phyloP scores from a whole-genome alignment of 2,888 invertebrate species.

The Baronia brevicornis region DNA sequence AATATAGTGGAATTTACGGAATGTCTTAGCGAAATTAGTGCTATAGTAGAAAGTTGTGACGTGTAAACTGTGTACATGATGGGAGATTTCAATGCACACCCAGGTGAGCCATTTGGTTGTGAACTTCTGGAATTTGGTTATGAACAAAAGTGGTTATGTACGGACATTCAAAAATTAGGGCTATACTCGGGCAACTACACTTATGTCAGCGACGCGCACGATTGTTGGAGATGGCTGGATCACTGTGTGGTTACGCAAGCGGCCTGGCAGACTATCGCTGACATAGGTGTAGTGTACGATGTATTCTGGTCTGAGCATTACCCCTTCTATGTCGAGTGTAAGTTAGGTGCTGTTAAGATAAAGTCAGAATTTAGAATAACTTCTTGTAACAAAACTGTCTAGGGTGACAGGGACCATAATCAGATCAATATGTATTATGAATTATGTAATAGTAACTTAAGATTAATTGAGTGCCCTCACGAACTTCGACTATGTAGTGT shows the following conservation, averaged over 20 bases:
- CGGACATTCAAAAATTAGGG: constrained; percentile 16
- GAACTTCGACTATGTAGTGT: constrained; percentile 14
- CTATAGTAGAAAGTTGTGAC: constrained; percentile 16
- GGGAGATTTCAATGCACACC: constrained; percentile 25
- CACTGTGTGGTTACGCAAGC: constrained; percentile 18
- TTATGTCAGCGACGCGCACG: constrained; percentile 20
- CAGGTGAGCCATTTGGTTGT: constrained; percentile 17
- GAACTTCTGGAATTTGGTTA: constrained; percentile 18
- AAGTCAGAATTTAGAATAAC: neutral
- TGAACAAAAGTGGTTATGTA: constrained; percentile 21
- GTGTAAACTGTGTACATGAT: constrained; percentile 18
- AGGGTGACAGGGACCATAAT: constrained; percentile 15
- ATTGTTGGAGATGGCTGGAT: constrained; percentile 18
- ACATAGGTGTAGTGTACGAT: constrained; percentile 9
- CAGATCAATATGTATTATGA: constrained; percentile 12
- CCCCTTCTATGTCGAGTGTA: constrained; percentile 17
- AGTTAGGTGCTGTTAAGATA: constrained; percentile 13
- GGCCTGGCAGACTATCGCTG: constrained; percentile 8
- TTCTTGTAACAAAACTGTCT: constrained; percentile 10
- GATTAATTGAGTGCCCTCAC: constrained; percentile 13
- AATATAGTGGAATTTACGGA: constrained; percentile 22
- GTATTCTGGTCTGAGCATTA: constrained; percentile 19
- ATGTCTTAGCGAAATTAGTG: constrained; percentile 16
- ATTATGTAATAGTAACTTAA: constrained; percentile 11
- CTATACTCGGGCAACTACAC: constrained; percentile 16